Percentiles rank a stretch among this genome's conserved stretches.
phyloP scores from a whole-genome alignment of 2,888 invertebrate genomes.

The Microctonus hyperodae region DNA sequence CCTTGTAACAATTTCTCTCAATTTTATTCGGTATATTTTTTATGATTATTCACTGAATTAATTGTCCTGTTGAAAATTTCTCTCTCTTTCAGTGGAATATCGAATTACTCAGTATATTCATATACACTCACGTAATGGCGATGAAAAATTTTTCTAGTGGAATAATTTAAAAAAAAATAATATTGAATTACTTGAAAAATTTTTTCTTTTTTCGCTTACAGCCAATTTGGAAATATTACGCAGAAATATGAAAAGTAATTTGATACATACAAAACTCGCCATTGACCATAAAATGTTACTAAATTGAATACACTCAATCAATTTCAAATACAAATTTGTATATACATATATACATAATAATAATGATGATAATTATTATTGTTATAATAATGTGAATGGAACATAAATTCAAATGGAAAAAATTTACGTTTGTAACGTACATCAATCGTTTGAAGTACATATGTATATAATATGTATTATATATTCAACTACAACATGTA shows the following conservation, averaged over 20 bases:
- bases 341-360: neutral
- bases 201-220: neutral
- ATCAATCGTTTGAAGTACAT: slow-evolving; percentile 10
- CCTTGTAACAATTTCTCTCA: no score
- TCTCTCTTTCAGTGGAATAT: neutral
- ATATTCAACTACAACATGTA: slow-evolving; percentile 1
- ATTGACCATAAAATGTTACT: neutral
- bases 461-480: slow-evolving; percentile 3
- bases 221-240: slow-evolving; percentile 16
- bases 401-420: neutral
- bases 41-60: neutral
- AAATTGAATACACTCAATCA: slow-evolving; percentile 3
- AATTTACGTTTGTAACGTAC: neutral
- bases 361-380: neutral
- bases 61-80: neutral
- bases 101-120: neutral
- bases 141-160: neutral
- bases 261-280: neutral
- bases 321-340: neutral
- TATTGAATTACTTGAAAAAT: neutral
- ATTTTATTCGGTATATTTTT: neutral
- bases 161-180: neutral
- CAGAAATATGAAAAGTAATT: slow-evolving; percentile 1
- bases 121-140: no score
- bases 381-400: neutral